Percentiles rank a stretch among this genome's conserved stretches.
phyloP scores from a whole-genome alignment of 2,113 vertebrate genomes.

The Anoplopoma fimbria region DNA sequence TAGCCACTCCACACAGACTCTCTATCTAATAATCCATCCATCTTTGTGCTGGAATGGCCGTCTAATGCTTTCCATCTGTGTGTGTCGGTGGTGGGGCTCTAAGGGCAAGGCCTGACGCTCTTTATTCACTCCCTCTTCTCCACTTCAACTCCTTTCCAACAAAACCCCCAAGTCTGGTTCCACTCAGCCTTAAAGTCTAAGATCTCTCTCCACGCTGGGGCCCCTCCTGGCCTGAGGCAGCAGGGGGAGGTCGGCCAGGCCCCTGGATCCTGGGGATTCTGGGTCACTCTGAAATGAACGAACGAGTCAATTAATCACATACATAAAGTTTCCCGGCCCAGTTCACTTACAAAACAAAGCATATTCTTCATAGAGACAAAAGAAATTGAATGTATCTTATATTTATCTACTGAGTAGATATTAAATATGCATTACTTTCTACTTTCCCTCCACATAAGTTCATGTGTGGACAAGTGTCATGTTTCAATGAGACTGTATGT shows the following conservation, averaged over 20 bases:
- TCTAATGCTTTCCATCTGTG: constrained; percentile 82
- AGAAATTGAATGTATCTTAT: too few relatives aligned
- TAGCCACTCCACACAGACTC: constrained; percentile 47
- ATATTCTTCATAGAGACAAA: neutral
- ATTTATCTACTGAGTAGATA: neutral
- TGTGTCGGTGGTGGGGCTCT: constrained; percentile 63
- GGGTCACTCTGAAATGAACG: constrained; percentile 37
- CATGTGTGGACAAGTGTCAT: too few relatives aligned
- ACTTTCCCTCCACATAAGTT: neutral
- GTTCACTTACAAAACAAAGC: neutral
- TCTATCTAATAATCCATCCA: constrained; percentile 76
- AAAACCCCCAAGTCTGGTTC: constrained; percentile 78
- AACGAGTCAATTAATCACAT: constrained; percentile 46
- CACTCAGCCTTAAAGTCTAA: constrained; percentile 78
- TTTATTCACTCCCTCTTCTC: constrained; percentile 66
- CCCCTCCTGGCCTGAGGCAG: constrained; percentile 69
- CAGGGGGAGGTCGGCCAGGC: constrained; percentile 44
- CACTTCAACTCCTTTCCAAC: constrained; percentile 69
- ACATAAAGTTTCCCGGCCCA: neutral
- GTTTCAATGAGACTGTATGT: too few relatives aligned
- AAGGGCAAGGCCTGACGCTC: constrained; percentile 69
- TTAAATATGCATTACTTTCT: neutral
- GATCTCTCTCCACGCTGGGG: constrained; percentile 66
- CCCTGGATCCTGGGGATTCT: constrained; percentile 38
- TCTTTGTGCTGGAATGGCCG: constrained; percentile 68